Evolutionary conservation across 64 coral and sea anemone species (phyloP), one percentile per base, ranked within the genome.

Genomic region (Stichodactyla helianthus): DNA sequence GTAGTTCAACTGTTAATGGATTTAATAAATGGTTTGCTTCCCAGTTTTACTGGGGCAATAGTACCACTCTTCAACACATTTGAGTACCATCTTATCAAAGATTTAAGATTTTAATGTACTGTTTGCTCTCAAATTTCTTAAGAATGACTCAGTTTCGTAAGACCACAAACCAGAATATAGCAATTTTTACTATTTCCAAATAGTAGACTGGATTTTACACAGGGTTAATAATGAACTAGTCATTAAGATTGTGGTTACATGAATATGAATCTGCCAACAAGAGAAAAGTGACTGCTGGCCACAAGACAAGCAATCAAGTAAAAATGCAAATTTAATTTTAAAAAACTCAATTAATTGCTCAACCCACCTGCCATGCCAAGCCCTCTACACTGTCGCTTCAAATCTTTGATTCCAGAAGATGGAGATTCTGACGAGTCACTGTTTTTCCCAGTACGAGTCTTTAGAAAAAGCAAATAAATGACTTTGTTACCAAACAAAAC

Each of bases 281-380:
- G 10, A 10, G 10, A 12, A n/a, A 65, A 20, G 18, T 65, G 19
- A n/a, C 62, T n/a, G 12, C 62, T 22, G 5, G 62, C 62, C 62
- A 65, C 62, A 65, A 65, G 22, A 65, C 22, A 65, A n/a, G 62
- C 62, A 65, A 22, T 65, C 62, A 65, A 65, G 12, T n/a, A 65
- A 65, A 44, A 13, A 65, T 65, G 19, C 9, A 65, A 65, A 65
- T 65, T 65, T 5, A 18, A 62, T 62, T 17, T 70, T 4, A 70
- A 70, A 70, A 70, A 7, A 20, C 17, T 17, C 22, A 70, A 10
- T 22, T 7, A n/a, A n/a, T n/a, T 12, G 27, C 0, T 19, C 25
- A 65, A 84, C 85, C 83, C 55, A 95, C 94, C 94, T 80, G 94
- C 94, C 94, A 96, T 96, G 18, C 94, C 94, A 50, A 96, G 91